Percentiles rank a stretch among this genome's conserved stretches.
Evolutionary conservation across 2,888 invertebrate species (phyloP).

Genomic region (Escarpia spicata): DNA sequence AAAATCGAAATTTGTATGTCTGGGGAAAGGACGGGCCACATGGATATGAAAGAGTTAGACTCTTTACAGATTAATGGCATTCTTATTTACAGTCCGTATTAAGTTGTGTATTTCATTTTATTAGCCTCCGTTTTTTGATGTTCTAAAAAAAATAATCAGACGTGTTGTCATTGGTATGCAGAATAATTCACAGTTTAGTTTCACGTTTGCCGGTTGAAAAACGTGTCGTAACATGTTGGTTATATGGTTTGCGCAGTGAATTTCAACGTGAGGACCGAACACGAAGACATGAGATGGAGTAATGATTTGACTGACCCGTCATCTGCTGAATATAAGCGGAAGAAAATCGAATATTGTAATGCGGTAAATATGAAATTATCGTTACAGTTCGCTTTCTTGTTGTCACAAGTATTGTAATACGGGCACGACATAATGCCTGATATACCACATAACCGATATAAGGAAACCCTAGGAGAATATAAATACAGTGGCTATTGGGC

Average conservation of each 20-base stretch:
- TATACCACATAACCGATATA: too few relatives aligned
- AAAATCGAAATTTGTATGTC: too few relatives aligned
- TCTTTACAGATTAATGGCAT: too few relatives aligned
- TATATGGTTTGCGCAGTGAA: neutral
- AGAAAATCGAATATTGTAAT: conserved; percentile 16
- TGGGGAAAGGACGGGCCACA: too few relatives aligned
- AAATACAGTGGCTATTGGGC: too few relatives aligned
- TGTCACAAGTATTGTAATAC: too few relatives aligned
- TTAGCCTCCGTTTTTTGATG: neutral
- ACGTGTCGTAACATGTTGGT: neutral
- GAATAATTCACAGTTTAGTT: neutral
- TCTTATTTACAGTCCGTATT: too few relatives aligned
- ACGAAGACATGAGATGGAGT: neutral
- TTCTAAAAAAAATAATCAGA: neutral
- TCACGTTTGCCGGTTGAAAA: neutral
- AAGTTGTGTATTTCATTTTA: neutral
- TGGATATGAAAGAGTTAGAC: too few relatives aligned
- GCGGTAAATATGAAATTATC: neutral
- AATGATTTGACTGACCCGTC: neutral
- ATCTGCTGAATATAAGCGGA: neutral
- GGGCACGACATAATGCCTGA: too few relatives aligned
- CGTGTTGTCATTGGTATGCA: neutral
- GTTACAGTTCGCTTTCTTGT: neutral
- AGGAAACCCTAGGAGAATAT: too few relatives aligned
- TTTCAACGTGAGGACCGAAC: neutral